Conservation (phyloP, 2,888 invertebrate genomes). For the Acanthoscelides obtectus region DNA sequence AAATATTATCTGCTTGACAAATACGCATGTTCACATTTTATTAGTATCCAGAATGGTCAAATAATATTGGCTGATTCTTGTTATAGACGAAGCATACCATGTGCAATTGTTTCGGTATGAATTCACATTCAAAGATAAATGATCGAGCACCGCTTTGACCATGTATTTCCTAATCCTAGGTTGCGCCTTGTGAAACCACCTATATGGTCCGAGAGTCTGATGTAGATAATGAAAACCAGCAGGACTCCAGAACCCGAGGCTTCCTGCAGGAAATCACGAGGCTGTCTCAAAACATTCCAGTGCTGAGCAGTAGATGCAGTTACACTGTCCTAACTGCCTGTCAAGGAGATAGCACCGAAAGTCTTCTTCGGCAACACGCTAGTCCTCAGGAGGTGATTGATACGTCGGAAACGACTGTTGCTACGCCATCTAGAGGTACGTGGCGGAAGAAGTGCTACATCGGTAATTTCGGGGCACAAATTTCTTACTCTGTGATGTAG, state of each 20-base stretch:
- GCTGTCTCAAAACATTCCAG: conserved; percentile 65
- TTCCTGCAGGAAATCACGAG: conserved; percentile 59
- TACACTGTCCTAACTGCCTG: conserved; percentile 60
- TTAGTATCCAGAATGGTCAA: no score
- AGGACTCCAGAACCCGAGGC: conserved; percentile 35
- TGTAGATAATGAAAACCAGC: conserved; percentile 16
- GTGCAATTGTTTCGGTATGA: no score
- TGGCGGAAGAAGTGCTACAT: no score
- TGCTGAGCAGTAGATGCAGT: conserved; percentile 63
- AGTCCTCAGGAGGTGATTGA: conserved; percentile 36
- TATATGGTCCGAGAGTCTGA: conserved; percentile 41
- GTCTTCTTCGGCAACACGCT: conserved; percentile 48
- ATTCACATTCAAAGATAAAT: no score
- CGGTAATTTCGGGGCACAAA: no score
- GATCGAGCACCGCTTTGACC: neutral
- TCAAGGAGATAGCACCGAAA: conserved; percentile 65
- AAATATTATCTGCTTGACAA: no score
- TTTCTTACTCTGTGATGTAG: no score
- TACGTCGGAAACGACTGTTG: conserved; percentile 36
- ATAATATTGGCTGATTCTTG: no score
- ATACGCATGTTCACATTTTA: no score
- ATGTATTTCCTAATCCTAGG: conserved; percentile 16
- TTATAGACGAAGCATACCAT: no score
- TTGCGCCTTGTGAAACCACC: conserved; percentile 45
- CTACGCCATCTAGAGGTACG: conserved; percentile 39